Evolutionary conservation across 2,113 vertebrate species (phyloP).

Genomic region (Cettia cetti): DNA sequence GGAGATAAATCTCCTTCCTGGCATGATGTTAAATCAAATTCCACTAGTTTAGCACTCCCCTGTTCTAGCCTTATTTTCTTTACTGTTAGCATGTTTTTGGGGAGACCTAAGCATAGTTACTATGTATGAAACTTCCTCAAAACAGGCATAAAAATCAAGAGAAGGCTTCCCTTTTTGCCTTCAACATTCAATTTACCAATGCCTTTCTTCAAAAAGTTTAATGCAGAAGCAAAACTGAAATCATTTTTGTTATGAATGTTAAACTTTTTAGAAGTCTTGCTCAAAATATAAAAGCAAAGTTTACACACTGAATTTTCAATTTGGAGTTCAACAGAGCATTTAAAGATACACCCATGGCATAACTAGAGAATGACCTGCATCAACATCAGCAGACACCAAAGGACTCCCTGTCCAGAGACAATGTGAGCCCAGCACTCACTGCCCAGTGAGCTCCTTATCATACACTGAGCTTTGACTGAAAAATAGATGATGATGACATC

Average conservation of each 20-base stretch:
- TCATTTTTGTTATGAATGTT: background rate
- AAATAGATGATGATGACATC: background rate
- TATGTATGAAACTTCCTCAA: background rate
- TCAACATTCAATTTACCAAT: background rate
- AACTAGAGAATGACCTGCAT: background rate
- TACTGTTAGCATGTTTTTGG: background rate
- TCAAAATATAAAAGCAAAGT: background rate
- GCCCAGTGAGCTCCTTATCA: background rate
- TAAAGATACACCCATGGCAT: background rate
- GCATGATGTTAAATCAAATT: background rate
- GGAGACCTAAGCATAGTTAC: background rate
- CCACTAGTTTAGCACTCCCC: background rate
- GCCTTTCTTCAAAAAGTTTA: background rate
- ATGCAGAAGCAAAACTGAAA: background rate
- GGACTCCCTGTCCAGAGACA: background rate
- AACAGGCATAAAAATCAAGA: background rate
- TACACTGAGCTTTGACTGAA: background rate
- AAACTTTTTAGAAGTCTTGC: background rate
- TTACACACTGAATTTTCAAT: background rate
- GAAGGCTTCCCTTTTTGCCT: background rate
- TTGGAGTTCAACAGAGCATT: background rate
- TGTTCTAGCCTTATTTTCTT: background rate
- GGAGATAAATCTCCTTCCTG: background rate
- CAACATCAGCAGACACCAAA: background rate
- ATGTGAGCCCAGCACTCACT: background rate